phyloP scores from a whole-genome alignment of 2,797 vertebrate genomes.

The Fistularia commersonii region DNA sequence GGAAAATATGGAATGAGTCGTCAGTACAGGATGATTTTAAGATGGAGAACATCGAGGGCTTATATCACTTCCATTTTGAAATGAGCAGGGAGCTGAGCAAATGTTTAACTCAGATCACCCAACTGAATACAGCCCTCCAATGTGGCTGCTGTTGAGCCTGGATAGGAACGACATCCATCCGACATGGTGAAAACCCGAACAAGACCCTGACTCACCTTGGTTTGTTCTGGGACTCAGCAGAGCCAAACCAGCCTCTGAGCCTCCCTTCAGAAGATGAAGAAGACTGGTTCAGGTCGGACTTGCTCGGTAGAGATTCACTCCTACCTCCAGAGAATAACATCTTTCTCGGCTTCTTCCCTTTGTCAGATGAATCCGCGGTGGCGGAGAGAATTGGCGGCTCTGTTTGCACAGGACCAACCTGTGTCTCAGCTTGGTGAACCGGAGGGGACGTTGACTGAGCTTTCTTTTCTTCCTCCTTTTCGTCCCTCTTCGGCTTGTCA shows the following conservation, averaged over 20 bases:
- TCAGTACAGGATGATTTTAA: conserved; percentile 40
- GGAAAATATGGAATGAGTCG: conserved; percentile 33
- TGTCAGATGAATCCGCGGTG: conserved; percentile 46
- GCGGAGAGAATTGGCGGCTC: conserved; percentile 36
- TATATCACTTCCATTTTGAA: conserved; percentile 41
- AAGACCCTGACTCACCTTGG: conserved; percentile 83
- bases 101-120: conserved; percentile 29
- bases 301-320: conserved; percentile 71
- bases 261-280: conserved; percentile 73
- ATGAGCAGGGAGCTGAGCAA: conserved; percentile 43
- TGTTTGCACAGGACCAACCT: conserved; percentile 47
- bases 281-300: conserved; percentile 43
- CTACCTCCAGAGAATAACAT: conserved; percentile 84
- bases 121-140: conserved; percentile 9
- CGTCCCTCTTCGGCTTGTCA: conserved; percentile 76
- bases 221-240: conserved; percentile 85
- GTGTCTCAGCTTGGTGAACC: conserved; percentile 59
- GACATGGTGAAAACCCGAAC: conserved; percentile 13
- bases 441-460: conserved; percentile 32
- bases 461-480: conserved; percentile 69
- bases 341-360: conserved; percentile 72
- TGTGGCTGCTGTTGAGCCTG: conserved; percentile 7
- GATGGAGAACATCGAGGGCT: conserved; percentile 36
- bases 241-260: conserved; percentile 84
- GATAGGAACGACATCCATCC: conserved; percentile 12